Evolutionary conservation across 2,797 vertebrate species (phyloP).

Genomic region (Acropternis orthonyx): DNA sequence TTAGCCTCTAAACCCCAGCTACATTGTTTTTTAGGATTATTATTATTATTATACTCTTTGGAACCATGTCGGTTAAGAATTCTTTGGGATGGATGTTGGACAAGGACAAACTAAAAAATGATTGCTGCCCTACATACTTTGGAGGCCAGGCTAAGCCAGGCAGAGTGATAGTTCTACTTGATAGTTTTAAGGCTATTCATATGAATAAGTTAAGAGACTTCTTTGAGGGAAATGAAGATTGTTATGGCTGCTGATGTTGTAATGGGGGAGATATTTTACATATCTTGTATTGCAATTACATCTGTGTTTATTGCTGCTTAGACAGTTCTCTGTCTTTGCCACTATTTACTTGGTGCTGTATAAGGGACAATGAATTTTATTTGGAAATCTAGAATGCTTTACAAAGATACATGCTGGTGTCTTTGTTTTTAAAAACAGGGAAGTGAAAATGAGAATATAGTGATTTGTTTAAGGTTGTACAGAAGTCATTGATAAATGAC

Average conservation of each 20-base stretch:
- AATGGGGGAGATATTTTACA: not conserved
- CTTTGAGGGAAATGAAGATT: not conserved
- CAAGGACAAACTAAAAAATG: not conserved
- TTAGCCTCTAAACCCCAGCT: not conserved
- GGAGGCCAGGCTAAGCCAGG: not conserved
- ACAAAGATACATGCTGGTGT: not conserved
- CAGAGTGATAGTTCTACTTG: not conserved
- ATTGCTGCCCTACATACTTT: not conserved
- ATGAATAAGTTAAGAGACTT: not conserved
- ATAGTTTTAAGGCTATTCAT: not conserved
- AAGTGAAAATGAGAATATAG: not conserved
- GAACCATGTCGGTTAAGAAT: not conserved
- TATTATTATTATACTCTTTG: not conserved
- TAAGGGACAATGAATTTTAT: not conserved
- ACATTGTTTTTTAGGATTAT: not conserved
- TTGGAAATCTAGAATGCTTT: not conserved
- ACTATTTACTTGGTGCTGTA: not conserved
- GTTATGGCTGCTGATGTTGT: not conserved
- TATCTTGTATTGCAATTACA: not conserved
- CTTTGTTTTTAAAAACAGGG: not conserved
- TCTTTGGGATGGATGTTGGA: not conserved
- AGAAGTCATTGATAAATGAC: not conserved
- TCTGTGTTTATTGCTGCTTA: not conserved
- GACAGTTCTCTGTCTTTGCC: not conserved
- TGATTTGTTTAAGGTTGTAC: not conserved